Base-by-base conservation (phyloP, 2,888 invertebrate species). In the Nomada ruficornis region DNA sequence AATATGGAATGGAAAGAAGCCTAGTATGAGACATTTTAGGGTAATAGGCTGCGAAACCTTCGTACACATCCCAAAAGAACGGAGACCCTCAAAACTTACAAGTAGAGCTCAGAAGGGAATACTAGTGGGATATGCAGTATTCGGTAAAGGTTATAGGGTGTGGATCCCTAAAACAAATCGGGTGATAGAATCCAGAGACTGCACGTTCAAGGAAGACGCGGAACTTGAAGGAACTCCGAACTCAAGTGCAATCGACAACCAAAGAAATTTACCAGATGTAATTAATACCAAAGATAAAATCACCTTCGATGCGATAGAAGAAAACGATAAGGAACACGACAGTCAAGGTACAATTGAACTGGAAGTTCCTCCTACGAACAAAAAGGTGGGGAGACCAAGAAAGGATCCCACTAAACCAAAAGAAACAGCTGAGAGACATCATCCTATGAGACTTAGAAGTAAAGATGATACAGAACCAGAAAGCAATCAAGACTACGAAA, bases 121-220 rank as follows among this genome's bases (percentile, higher is more conserved):
- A 29, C 65, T 52, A 9, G 52, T 65, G 9, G 65, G 29, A 52
- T 65, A 65, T 29, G 29, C 65, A 1, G 52, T 29, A 18, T 65
- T 29, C 2, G 52, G 52, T n/a, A 65, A 52, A 65, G 52, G 52
- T 29, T 62, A 62, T n/a, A 62, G 62, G 13, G 60, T 60, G 2
- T 29, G 60, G 60, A 59, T 60, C 36, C n/a, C 36, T 2, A 60
- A 29, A 36, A 60, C 60, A 29, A 60, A 36, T 26, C 18, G 26
- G 18, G 20, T 64, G 20, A 64, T 64, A 64, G 64, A 65, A 52
- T 65, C 65, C 9, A 65, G 65, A 65, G 29, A 65, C 26, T 26
- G 65, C 9, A n/a, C n/a, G 29, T 65, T 65, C 52, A 29, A 52
- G n/a, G 65, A 65, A 65, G 11, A 54, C 50, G 52, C 18, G n/a